These are phyloP conservation scores for Poeciliopsis retropinna DNA, from an alignment of 2,113 vertebrate genomes.

Conservation along the genomic window DNA sequence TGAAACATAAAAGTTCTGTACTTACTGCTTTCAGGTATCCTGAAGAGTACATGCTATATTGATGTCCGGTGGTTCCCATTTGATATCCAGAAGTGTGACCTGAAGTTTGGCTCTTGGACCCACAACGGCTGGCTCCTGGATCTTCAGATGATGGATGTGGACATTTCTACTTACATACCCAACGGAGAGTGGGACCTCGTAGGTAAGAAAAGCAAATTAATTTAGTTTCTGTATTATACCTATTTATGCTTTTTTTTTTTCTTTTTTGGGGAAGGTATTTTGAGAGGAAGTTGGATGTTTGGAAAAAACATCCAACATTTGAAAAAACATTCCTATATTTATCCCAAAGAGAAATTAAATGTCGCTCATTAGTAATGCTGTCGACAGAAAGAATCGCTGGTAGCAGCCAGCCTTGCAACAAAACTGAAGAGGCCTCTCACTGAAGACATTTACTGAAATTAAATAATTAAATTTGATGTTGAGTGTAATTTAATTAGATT, in stretches of 20 bases:
- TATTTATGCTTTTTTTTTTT: neutral
- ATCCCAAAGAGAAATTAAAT: too few relatives aligned
- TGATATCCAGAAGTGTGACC: conserved; percentile 90
- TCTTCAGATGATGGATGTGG: conserved; percentile 90
- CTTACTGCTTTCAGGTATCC: conserved; percentile 70
- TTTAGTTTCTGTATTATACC: neutral
- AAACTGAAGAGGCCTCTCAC: too few relatives aligned
- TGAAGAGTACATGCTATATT: conserved; percentile 90
- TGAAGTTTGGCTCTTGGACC: conserved; percentile 94
- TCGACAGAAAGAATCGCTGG: too few relatives aligned
- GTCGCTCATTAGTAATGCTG: too few relatives aligned
- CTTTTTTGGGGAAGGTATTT: too few relatives aligned
- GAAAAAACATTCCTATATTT: too few relatives aligned
- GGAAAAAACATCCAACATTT: too few relatives aligned
- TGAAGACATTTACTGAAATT: too few relatives aligned
- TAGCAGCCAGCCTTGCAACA: too few relatives aligned
- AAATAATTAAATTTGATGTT: too few relatives aligned
- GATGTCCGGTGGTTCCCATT: conserved; percentile 94
- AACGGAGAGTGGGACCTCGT: conserved; percentile 94
- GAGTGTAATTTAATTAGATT: too few relatives aligned
- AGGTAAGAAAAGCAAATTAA: conserved; percentile 77
- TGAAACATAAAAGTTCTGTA: neutral
- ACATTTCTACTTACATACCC: conserved; percentile 89
- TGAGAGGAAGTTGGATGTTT: too few relatives aligned
- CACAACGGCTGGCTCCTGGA: conserved; percentile 91